Evolutionary conservation across 2,113 vertebrate genomes (phyloP).

Genomic region (Antechinus flavipes): DNA sequence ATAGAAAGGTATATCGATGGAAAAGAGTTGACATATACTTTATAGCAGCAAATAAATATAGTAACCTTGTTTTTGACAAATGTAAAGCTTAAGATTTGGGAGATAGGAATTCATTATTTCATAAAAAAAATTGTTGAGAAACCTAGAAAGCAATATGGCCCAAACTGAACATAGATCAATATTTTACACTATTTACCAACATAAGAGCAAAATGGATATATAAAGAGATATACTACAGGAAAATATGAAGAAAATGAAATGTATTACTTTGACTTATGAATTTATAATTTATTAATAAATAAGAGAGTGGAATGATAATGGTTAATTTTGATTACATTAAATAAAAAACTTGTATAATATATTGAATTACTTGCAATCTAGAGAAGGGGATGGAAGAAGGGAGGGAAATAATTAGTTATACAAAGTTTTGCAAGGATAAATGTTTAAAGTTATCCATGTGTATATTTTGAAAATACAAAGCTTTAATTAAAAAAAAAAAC

Average conservation of each 20-base stretch:
- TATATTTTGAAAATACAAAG: no score
- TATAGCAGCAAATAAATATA: not conserved
- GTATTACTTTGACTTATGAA: not conserved
- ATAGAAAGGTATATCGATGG: not conserved
- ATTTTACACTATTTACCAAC: not conserved
- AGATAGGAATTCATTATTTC: not conserved
- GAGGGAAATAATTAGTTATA: no score
- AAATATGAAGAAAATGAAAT: not conserved
- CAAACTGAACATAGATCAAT: not conserved
- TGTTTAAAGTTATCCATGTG: no score
- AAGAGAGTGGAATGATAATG: not conserved
- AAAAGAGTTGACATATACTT: not conserved
- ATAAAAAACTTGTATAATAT: not conserved
- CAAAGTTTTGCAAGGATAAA: no score
- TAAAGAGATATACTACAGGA: not conserved
- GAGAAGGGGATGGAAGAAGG: no score
- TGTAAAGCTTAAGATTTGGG: not conserved
- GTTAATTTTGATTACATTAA: not conserved
- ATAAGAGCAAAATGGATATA: not conserved
- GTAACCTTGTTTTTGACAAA: not conserved
- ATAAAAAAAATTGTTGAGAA: not conserved
- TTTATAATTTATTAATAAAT: not conserved
- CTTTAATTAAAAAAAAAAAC: not conserved
- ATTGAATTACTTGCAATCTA: no score
- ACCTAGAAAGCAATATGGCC: not conserved